Percentiles rank a stretch among this genome's conserved stretches.
Conservation (phyloP, 1,140 invertebrate genomes). For the Apis laboriosa region DNA sequence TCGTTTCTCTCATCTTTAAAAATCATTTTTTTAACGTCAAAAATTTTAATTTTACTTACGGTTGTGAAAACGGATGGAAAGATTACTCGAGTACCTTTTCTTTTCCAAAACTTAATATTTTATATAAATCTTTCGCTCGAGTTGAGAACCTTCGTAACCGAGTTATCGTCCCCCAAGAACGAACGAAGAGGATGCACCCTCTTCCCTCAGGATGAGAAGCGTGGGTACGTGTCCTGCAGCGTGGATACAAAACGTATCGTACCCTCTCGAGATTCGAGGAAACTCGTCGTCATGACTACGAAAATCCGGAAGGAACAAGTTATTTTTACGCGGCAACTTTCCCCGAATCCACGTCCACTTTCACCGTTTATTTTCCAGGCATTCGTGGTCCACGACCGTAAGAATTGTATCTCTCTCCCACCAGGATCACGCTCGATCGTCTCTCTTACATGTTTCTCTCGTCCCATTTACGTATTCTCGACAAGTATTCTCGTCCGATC, state of each 20-base stretch:
- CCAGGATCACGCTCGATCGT: neutral
- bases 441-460: neutral
- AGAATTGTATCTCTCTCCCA: neutral
- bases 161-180: constrained; percentile 69
- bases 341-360: neutral
- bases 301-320: constrained; percentile 55
- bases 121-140: constrained; percentile 4
- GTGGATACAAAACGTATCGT: constrained; percentile 45
- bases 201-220: constrained; percentile 56
- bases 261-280: constrained; percentile 65
- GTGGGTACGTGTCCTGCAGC: constrained; percentile 64
- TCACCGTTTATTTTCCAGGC: neutral
- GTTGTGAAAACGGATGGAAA: too few relatives aligned
- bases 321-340: constrained; percentile 52
- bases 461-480: neutral
- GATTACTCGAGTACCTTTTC: neutral
- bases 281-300: constrained; percentile 63
- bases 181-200: constrained; percentile 60
- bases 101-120: neutral
- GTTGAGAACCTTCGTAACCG: constrained; percentile 70
- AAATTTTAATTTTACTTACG: too few relatives aligned
- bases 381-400: too few relatives aligned
- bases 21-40: too few relatives aligned
- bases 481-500: neutral
- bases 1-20: too few relatives aligned